Percentiles rank a stretch among this genome's conserved stretches.
Conservation (phyloP, 2,888 invertebrate genomes). For the Nomada flava region DNA sequence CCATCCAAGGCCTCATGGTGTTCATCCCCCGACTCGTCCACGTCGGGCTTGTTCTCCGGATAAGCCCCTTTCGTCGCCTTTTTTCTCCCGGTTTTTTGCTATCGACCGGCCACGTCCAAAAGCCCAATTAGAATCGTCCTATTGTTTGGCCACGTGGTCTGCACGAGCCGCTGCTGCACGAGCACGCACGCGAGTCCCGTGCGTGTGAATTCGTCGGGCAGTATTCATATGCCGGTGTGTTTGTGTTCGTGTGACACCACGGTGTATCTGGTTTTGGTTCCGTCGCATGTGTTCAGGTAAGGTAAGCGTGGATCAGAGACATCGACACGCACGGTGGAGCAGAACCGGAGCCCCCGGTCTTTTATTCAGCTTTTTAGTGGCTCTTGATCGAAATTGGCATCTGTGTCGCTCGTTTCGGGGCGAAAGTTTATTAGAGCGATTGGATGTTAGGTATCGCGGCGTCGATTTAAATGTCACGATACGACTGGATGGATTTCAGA, state of each 20-base stretch:
- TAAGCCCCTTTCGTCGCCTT: slow-evolving; percentile 76
- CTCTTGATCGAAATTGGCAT: slow-evolving; percentile 15
- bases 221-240: not conserved
- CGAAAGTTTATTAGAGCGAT: not conserved
- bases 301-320: slow-evolving; percentile 37
- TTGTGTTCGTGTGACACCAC: slow-evolving; percentile 1
- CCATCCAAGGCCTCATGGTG: slow-evolving; percentile 52
- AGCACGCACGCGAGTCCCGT: slow-evolving; percentile 39
- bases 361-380: slow-evolving; percentile 36
- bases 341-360: not conserved
- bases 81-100: slow-evolving; percentile 78
- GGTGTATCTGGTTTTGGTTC: slow-evolving; percentile 6
- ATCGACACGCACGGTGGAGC: not conserved
- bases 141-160: slow-evolving; percentile 83
- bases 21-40: slow-evolving; percentile 60
- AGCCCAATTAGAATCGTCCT: slow-evolving; percentile 83
- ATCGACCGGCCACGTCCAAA: slow-evolving; percentile 75
- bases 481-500: too few relatives aligned
- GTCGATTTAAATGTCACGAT: too few relatives aligned
- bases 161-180: slow-evolving; percentile 78
- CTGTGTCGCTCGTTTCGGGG: not conserved
- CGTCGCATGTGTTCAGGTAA: slow-evolving; percentile 55
- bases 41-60: slow-evolving; percentile 61
- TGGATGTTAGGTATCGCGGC: not conserved
- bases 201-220: slow-evolving; percentile 11